Evolutionary conservation across 2,888 invertebrate genomes (phyloP), one percentile per base, ranked within the genome.

Genomic region (Troides helena): DNA sequence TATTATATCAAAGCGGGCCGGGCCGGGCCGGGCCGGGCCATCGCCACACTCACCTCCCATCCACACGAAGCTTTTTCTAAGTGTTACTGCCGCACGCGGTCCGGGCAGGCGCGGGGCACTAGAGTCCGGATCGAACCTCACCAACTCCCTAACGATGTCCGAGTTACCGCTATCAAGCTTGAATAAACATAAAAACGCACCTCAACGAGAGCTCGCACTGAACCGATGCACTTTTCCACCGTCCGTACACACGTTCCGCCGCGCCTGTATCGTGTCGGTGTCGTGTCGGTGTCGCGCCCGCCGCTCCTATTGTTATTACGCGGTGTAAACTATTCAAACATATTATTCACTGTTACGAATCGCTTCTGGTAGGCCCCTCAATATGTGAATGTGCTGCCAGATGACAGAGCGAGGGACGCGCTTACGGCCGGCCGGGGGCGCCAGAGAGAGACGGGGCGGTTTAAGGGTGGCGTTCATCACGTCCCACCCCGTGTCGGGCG

Each of bases 341-440:
- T 85, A 89, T 88, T 90, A 89, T 88, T 88, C 89, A 88, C 86
- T 88, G 90, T 90, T 88, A 86, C 89, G 88, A 90, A 87, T 90
- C 86, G 89, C 83, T 86, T 84, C 86, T 89, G 87, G 89, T 88
- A 79, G 83, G 86, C 89, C 89, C 87, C 86, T 78, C 81, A 82
- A 80, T 81, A 81, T 85, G 84, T 86, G 87, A 87, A 84, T 83
- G 84, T 83, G 80, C 80, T 80, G 89, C 88, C 91, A 90, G 88
- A 90, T 90, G 90, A 90, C 88, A 84, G 79, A 69, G 76, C 77
- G 79, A 73, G 85, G 83, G 80, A 81, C 72, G 72, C 84, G 65
- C 71, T 68, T 76, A 85, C 74, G 65, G 71, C 72, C 63, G 56
- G 46, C 68, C 71, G 65, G 39, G 72, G 63, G 81, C 53, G 86